Conservation (phyloP, 2,113 vertebrate species). For the Mesocricetus auratus region DNA sequence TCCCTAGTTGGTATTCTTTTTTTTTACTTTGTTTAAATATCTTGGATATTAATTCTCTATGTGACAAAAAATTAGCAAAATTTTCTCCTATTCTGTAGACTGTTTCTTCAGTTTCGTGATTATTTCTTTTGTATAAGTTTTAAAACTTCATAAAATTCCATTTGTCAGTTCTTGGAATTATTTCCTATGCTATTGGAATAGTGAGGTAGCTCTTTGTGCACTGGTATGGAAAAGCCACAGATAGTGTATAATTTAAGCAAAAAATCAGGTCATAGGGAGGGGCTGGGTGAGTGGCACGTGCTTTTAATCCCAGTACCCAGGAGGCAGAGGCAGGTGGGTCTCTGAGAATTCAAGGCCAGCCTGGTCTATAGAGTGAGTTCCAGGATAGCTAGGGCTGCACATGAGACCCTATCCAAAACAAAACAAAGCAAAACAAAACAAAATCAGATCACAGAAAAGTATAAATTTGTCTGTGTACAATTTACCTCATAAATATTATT, state of each 20-base stretch:
- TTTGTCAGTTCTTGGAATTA: neutral
- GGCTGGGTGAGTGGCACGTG: neutral
- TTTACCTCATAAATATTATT: neutral
- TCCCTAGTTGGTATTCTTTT: too few species aligned
- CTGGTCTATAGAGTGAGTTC: neutral
- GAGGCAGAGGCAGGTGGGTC: neutral
- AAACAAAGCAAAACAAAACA: neutral
- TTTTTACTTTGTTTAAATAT: too few species aligned
- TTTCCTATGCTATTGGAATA: neutral
- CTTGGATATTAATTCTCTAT: neutral
- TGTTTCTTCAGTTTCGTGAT: neutral
- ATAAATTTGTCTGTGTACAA: constrained; percentile 4
- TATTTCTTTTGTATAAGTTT: neutral
- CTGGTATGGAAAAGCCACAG: constrained; percentile 33
- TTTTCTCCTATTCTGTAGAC: neutral
- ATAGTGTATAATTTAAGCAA: neutral
- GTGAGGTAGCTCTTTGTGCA: constrained; percentile 31
- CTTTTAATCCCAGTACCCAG: neutral
- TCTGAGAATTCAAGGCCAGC: neutral
- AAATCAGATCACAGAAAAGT: constrained; percentile 4
- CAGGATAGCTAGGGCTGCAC: neutral
- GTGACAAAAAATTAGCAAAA: neutral
- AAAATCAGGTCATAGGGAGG: neutral
- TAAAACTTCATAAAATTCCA: neutral
- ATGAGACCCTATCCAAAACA: neutral